phyloP scores from a whole-genome alignment of 92 coral and sea anemone species.

The Chrysogorgia sp. region DNA sequence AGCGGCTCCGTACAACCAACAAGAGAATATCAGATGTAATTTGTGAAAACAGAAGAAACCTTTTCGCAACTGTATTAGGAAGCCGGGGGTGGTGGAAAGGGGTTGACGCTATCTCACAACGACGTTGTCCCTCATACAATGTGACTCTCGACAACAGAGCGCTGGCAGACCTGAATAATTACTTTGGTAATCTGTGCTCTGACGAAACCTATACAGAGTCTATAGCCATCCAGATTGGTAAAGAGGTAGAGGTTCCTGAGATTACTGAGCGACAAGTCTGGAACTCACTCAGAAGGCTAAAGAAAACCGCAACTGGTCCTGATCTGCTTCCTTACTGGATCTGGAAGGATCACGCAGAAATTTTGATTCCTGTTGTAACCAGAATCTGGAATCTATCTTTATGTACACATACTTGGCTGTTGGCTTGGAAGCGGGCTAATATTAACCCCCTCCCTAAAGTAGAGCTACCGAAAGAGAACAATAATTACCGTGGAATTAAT shows the following conservation, averaged over 20 bases:
- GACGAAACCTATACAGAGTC: not conserved
- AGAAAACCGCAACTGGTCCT: slow-evolving; percentile 43
- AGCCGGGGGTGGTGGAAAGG: slow-evolving; percentile 14
- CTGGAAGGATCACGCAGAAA: slow-evolving; percentile 60
- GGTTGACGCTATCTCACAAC: slow-evolving; percentile 16
- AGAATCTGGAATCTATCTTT: slow-evolving; percentile 53
- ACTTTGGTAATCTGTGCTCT: slow-evolving; percentile 12
- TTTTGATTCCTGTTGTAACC: slow-evolving; percentile 34
- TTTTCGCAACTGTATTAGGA: not conserved
- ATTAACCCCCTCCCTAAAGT: too few species aligned
- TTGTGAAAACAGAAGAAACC: slow-evolving; percentile 19
- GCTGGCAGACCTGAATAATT: slow-evolving; percentile 21
- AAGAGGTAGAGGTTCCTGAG: not conserved
- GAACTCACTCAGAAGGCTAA: not conserved
- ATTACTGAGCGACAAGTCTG: not conserved
- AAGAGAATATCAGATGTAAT: slow-evolving; percentile 20
- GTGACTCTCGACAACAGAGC: slow-evolving; percentile 3
- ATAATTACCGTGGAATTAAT: too few species aligned
- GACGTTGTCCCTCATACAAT: not conserved
- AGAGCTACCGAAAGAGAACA: slow-evolving; percentile 27
- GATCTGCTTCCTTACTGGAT: slow-evolving; percentile 52
- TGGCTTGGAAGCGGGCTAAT: slow-evolving; percentile 43
- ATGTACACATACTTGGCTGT: slow-evolving; percentile 17
- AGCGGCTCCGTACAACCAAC: not conserved
- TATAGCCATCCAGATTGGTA: not conserved